Evolutionary conservation across 2,888 invertebrate species (phyloP), one percentile per base, ranked within the genome.

Genomic region (Cenopis cana): DNA sequence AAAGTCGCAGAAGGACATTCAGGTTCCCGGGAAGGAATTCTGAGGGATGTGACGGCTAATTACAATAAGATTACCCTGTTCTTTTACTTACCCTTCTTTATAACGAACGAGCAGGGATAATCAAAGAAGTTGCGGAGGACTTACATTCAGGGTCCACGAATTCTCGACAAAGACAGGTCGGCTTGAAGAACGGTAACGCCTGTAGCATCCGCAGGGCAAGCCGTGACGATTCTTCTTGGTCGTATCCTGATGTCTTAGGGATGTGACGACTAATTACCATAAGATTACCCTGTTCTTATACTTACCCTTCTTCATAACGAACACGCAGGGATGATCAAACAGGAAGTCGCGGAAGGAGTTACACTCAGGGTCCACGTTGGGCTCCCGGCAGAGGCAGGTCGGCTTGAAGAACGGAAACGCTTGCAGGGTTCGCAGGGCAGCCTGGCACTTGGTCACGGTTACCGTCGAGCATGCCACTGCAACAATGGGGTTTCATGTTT

Each of bases 41-140:
- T n/a, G n/a, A n/a, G n/a, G n/a, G n/a, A n/a, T n/a, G n/a, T n/a
- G n/a, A n/a, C n/a, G n/a, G n/a, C n/a, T n/a, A n/a, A n/a, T n/a
- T 4, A 24, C 4, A 1, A 24, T 24, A 24, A 24, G 33, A 8
- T 33, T 33, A 33, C 33, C 6, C 33, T 33, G 33, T 33, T 33
- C 8, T 33, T 33, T 8, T 33, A 2, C n/a, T 46, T 4, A 46
- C 46, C 46, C n/a, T 29, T 38, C 92, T 97, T 97, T 86, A 96
- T 95, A 78, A 97, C 98, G 90, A 97, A 97, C 83, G 97, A 96
- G 94, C 98, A 98, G 75, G 98, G 98, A 94, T 98, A 98, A 91
- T 98, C 98, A 91, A 98, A 98, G 94, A 98, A n/a, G n/a, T n/a
- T n/a, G n/a, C 98, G 85, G 97, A 97, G 94, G n/a, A n/a, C n/a